Percentiles rank a stretch among this genome's conserved stretches.
Conservation (phyloP, 2,888 invertebrate genomes). For the Synanthedon formicaeformis region DNA sequence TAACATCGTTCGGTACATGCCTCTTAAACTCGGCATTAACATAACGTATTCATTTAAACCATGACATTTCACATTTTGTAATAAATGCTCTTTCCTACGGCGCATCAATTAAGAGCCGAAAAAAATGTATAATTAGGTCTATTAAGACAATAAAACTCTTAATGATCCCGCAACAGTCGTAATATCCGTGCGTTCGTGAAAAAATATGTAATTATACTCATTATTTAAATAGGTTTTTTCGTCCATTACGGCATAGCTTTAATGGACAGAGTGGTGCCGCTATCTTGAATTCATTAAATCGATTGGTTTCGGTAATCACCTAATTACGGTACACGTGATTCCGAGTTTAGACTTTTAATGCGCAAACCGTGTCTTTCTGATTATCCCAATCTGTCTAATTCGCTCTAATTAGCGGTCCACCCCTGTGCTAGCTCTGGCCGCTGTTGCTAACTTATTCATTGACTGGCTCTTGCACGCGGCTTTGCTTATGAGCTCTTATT, state of each 20-base stretch:
- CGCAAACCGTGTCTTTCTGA: conserved; percentile 63
- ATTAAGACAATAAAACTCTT: conserved; percentile 71
- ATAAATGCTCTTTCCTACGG: conserved; percentile 64
- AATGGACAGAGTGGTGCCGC: conserved; percentile 58
- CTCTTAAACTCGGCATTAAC: conserved; percentile 62
- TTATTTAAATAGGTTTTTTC: conserved; percentile 69
- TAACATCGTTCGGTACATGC: conserved; percentile 50
- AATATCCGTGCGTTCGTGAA: conserved; percentile 65
- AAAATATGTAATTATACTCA: conserved; percentile 69
- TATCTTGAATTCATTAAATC: conserved; percentile 67
- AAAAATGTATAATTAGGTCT: conserved; percentile 70
- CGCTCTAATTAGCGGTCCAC: conserved; percentile 42
- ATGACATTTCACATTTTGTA: conserved; percentile 70
- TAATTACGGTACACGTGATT: conserved; percentile 64
- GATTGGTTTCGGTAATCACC: conserved; percentile 70
- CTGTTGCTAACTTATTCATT: conserved; percentile 15
- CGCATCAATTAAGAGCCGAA: conserved; percentile 68
- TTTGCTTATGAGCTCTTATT: no score
- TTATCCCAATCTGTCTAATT: conserved; percentile 58
- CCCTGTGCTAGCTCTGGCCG: conserved; percentile 17
- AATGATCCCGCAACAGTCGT: conserved; percentile 67
- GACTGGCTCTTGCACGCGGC: no score
- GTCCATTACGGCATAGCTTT: conserved; percentile 56
- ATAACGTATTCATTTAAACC: conserved; percentile 66
- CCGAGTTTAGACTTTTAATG: conserved; percentile 61